Evolutionary conservation across 2,797 vertebrate genomes (phyloP), one percentile per base, ranked within the genome.

Genomic region (Catharus ustulatus): DNA sequence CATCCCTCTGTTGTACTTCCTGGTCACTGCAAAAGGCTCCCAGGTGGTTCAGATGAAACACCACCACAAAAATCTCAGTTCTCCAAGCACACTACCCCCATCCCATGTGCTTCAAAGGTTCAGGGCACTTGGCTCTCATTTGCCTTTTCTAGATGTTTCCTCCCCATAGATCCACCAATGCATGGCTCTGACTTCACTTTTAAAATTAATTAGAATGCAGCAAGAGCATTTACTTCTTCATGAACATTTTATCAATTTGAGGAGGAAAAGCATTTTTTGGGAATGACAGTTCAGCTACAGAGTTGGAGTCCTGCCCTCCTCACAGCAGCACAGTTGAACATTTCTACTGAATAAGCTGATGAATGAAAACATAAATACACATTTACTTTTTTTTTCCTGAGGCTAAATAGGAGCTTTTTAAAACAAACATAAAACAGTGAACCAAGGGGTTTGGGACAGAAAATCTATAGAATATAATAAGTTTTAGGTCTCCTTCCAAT

Each of bases 401-500:
- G 18, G 24, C 21, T 55, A 84, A 92, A 55, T 34, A 81, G 48
- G 24, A 71, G 32, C 34, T 86, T 90, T 89, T 80, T 8, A 4
- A 38, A 66, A 81, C 91, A 86, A 83, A 69, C 49, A 85, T 85
- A 73, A 94, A 96, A 81, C 78, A 77, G 45, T 36, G 92, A 86
- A 87, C n/a, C 6, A 62, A 94, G 51, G 52, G 58, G 82, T 96
- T 81, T 24, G 24, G 74, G 63, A 66, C 62, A 95, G 82, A 94
- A 91, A 80, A 95, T 85, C 78, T 76, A 62, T 36, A 64, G 57
- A 96, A 94, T 94, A 29, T 89, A 94, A 80, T 95, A 97, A 97
- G 78, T 92, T 96, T 92, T 94, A 91, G 89, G 73, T 91, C 69
- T 97, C 89, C 77, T 96, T 97, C 95, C 97, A 96, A 76, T n/a